phyloP scores from a whole-genome alignment of 2,888 invertebrate species.

The Eretmocerus hayati region DNA sequence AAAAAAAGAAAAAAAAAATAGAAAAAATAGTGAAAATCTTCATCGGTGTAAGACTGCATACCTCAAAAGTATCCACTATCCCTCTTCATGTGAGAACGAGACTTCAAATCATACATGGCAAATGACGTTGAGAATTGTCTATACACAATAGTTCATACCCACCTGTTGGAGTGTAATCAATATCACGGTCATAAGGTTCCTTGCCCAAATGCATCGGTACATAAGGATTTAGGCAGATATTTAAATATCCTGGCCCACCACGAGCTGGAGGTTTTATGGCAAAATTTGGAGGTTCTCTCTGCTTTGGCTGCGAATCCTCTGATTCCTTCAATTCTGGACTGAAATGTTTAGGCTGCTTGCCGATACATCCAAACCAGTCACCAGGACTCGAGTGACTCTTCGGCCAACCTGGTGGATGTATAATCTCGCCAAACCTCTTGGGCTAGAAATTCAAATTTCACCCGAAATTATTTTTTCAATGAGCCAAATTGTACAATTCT shows the following conservation, averaged over 20 bases:
- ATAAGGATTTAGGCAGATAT: slow-evolving; percentile 50
- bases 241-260: slow-evolving; percentile 51
- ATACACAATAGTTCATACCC: no score
- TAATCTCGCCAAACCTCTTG: not conserved
- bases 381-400: slow-evolving; percentile 51
- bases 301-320: slow-evolving; percentile 12
- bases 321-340: slow-evolving; percentile 33
- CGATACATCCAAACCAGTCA: slow-evolving; percentile 51
- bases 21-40: no score
- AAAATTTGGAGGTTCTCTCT: slow-evolving; percentile 27
- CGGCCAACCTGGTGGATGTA: slow-evolving; percentile 9
- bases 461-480: not conserved
- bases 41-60: no score
- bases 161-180: no score
- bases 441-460: not conserved
- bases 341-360: slow-evolving; percentile 34
- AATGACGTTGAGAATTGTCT: no score
- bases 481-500: not conserved
- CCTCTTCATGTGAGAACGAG: no score
- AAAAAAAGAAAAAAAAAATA: no score
- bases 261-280: slow-evolving; percentile 34
- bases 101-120: no score
- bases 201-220: slow-evolving; percentile 32
- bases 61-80: no score
- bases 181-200: slow-evolving; percentile 31